Evolutionary conservation across 2,113 vertebrate genomes (phyloP), one percentile per base, ranked within the genome.

Genomic region (Syngnathus typhle): DNA sequence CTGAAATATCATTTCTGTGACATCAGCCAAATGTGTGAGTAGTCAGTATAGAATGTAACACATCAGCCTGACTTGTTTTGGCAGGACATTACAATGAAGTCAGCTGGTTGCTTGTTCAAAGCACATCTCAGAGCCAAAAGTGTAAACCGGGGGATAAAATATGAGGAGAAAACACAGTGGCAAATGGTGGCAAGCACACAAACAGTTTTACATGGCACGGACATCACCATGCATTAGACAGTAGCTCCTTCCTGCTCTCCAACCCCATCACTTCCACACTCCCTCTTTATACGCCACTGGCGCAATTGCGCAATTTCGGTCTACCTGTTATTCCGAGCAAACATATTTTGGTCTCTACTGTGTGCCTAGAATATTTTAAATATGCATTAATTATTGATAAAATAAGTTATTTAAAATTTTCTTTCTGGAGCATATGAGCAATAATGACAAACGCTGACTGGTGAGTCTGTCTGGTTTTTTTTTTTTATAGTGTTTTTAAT

Each of bases 181-280:
- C 39, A 64, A 73, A 52, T 23, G 46, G 43, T 80, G 61, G 62
- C 52, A 74, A 39, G 44, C 37, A 65, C 60, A 71, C 59, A 83
- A 85, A 84, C 63, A 52, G 39, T 71, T 78, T 64, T 60, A 65
- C 76, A 74, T 68, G 65, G 68, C 70, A 74, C 54, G 44, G 76
- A 60, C 64, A 77, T 80, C 63, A 72, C 67, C 65, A 73, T 79
- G 69, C 72, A 79, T 73, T 69, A 74, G 73, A 71, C 69, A 71
- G 73, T 71, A 69, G 55, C 69, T 46, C 62, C 67, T 27, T 66
- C 64, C 65, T 77, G 47, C 32, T 80, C 62, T 70, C 73, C 56
- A n/a, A 49, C 43, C 54, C 6, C 8, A 39, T n/a, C 13, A 63
- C 61, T 27, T 66, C 52, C 37, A 47, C 27, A 36, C 23, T 56